A percentile compares a stretch with the other conserved stretches of the same genome.
These are phyloP conservation scores for Macrosteles quadrilineatus DNA, from an alignment of 1,140 invertebrate genomes.

Conservation along the genomic window DNA sequence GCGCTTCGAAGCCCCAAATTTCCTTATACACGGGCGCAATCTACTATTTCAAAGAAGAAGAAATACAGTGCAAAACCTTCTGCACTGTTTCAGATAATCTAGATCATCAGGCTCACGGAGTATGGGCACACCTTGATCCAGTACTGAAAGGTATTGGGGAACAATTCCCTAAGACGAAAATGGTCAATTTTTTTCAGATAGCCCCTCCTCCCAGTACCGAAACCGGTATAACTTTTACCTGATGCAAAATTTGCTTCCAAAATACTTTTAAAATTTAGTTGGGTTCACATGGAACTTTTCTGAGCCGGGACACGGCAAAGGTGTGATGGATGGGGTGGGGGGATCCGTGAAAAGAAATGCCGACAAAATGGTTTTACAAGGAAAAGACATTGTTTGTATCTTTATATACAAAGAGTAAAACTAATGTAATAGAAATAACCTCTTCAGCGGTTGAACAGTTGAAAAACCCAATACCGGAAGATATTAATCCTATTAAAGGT, in stretches of 20 bases:
- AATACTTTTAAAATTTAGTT: no score
- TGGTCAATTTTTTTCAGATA: not conserved
- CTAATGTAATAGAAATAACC: no score
- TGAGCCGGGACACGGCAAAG: no score
- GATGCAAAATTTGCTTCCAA: not conserved
- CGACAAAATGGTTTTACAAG: no score
- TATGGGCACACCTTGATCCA: not conserved
- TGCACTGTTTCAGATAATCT: not conserved
- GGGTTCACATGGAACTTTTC: no score
- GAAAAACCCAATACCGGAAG: no score
- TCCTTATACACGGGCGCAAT: not conserved
- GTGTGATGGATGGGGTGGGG: no score
- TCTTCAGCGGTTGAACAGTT: no score
- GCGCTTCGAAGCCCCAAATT: not conserved
- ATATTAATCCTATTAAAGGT: no score
- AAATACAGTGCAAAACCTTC: not conserved
- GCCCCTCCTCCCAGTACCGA: not conserved
- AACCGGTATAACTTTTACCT: not conserved
- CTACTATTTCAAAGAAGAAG: not conserved
- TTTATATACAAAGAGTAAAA: no score
- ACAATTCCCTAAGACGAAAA: not conserved
- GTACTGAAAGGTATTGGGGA: not conserved
- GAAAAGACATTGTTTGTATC: no score
- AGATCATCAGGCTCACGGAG: not conserved
- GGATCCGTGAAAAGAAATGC: no score